Conservation (phyloP, 2,797 vertebrate species). For the Hirundo rustica region DNA sequence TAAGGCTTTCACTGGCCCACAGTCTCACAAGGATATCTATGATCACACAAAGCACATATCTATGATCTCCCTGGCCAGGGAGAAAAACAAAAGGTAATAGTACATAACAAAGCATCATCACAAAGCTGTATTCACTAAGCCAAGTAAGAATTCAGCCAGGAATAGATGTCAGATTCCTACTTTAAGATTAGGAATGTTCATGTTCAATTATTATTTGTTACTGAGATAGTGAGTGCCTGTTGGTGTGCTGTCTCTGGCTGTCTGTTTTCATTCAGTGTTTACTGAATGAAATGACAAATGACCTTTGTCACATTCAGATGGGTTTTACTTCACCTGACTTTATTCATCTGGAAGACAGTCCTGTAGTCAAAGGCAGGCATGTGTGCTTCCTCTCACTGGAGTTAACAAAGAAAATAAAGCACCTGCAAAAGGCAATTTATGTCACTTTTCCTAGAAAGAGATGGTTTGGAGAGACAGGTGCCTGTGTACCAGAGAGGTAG, state of each 20-base stretch:
- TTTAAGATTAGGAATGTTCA: constrained; percentile 28
- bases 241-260: constrained; percentile 22
- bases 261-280: background rate
- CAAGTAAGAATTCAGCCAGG: background rate
- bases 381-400: background rate
- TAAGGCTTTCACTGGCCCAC: background rate
- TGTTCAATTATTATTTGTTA: constrained; percentile 30
- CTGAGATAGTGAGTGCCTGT: background rate
- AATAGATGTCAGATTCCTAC: background rate
- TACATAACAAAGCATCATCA: background rate
- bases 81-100: background rate
- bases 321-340: constrained; percentile 2
- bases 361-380: background rate
- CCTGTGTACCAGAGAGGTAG: background rate
- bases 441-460: background rate
- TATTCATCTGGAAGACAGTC: background rate
- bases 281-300: too few species aligned
- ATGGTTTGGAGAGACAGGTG: background rate
- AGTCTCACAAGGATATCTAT: background rate
- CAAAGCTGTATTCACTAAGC: background rate
- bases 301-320: background rate
- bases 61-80: too few species aligned
- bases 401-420: background rate
- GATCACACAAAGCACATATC: constrained; percentile 46
- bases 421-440: background rate